Percentiles rank a stretch among this genome's conserved stretches.
Evolutionary conservation across 2,113 vertebrate genomes (phyloP).

Genomic region (Thunnus maccoyii): DNA sequence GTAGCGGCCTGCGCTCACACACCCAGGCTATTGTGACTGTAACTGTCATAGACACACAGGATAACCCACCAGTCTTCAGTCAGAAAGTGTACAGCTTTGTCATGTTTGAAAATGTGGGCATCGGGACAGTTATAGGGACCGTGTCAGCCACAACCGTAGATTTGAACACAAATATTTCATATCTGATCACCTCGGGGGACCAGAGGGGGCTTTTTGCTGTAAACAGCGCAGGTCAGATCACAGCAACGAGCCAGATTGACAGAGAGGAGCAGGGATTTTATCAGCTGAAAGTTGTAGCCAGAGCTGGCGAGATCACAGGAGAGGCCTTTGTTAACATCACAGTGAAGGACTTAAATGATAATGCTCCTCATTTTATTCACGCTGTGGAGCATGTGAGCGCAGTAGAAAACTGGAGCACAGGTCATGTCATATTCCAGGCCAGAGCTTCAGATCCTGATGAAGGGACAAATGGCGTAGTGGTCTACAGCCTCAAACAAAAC

Average conservation of each 20-base stretch:
- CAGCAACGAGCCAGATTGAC: slow-evolving; percentile 90
- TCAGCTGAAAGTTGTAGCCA: slow-evolving; percentile 94
- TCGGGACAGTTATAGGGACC: slow-evolving; percentile 90
- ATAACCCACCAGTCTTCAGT: slow-evolving; percentile 94
- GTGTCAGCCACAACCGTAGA: slow-evolving; percentile 94
- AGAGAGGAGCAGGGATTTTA: slow-evolving; percentile 95
- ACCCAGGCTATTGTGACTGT: slow-evolving; percentile 94
- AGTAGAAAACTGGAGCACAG: slow-evolving; percentile 96
- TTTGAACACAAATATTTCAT: slow-evolving; percentile 95
- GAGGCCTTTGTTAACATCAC: slow-evolving; percentile 94
- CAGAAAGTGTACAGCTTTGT: slow-evolving; percentile 95
- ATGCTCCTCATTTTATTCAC: slow-evolving; percentile 92
- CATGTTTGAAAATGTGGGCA: slow-evolving; percentile 95
- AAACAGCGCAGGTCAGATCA: slow-evolving; percentile 89
- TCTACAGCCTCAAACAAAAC: slow-evolving; percentile 94
- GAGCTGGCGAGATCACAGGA: slow-evolving; percentile 92
- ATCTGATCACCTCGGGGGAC: slow-evolving; percentile 95
- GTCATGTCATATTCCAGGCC: slow-evolving; percentile 95
- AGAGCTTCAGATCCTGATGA: slow-evolving; percentile 94
- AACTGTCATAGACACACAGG: slow-evolving; percentile 95
- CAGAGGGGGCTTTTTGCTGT: slow-evolving; percentile 92
- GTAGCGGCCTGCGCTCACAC: slow-evolving; percentile 90
- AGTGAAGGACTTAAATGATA: slow-evolving; percentile 97
- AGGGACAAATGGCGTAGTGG: slow-evolving; percentile 91
- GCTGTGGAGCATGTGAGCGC: slow-evolving; percentile 92